Conservation (phyloP, 2,888 invertebrate genomes). For the Nasonovia ribisnigri region DNA sequence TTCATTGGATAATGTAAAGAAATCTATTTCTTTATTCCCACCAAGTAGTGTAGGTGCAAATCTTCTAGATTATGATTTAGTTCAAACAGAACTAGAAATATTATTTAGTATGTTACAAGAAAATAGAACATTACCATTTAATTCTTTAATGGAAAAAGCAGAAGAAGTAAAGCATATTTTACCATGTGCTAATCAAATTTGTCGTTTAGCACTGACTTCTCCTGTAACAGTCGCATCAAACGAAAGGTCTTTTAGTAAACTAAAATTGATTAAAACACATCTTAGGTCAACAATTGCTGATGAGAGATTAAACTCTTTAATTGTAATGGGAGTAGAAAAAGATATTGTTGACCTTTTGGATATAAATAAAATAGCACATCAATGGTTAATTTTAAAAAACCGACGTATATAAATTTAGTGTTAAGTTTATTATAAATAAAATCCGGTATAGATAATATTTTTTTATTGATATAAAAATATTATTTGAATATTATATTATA, state of each 20-base stretch:
- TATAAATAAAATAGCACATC: slow-evolving; percentile 7
- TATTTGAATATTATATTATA: neutral
- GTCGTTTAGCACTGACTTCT: neutral
- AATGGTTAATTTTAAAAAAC: slow-evolving; percentile 38
- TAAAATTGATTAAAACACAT: slow-evolving; percentile 35
- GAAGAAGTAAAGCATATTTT: slow-evolving; percentile 23
- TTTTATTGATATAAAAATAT: neutral
- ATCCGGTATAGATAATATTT: neutral
- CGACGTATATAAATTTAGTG: slow-evolving; percentile 12
- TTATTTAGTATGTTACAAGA: slow-evolving; percentile 23
- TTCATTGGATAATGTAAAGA: neutral
- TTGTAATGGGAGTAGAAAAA: neutral
- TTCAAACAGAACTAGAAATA: slow-evolving; percentile 13
- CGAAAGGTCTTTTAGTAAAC: slow-evolving; percentile 37
- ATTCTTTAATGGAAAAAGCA: slow-evolving; percentile 4
- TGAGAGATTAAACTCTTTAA: slow-evolving; percentile 23
- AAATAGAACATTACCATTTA: neutral
- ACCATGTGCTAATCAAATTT: neutral
- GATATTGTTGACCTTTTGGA: slow-evolving; percentile 22
- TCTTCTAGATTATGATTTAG: neutral
- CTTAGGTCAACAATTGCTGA: slow-evolving; percentile 22
- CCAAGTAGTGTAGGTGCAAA: neutral
- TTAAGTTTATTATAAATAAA: slow-evolving; percentile 6
- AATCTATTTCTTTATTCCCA: neutral
- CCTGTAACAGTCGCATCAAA: slow-evolving; percentile 30